Base-by-base conservation (phyloP, 2,113 vertebrate species). In the Heliornis fulica region DNA sequence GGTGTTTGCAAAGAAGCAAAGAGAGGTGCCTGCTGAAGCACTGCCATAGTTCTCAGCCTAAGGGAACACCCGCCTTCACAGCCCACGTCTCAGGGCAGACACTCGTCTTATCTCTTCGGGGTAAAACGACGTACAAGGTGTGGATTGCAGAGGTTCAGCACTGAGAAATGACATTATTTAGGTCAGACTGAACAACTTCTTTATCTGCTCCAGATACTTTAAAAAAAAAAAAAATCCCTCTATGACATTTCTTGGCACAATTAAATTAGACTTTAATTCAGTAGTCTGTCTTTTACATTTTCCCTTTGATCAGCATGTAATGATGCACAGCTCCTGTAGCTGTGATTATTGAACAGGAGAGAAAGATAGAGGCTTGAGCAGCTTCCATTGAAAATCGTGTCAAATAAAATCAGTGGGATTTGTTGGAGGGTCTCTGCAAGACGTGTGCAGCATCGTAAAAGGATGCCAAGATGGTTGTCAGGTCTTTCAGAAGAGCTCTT, bases 181-280 rank as follows among this genome's bases (percentile, higher is more conserved):
- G 94, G 84, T 94, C 87, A 93, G 38, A 34, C 31, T 1, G 72
- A 94, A 74, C 80, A 89, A 89, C 88, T 91, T 56, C 82, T 53
- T 93, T 70, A 78, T 70, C 50, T 63, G 83, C 46, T 95, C 70
- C 68, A 90, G 51, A 81, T 74, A 71, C 83, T 83, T 90, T 2
- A 7, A 60, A 51, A 91, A 48, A 38, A n/a, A 17, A 48, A 68
- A 74, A 89, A 74, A 76, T 19, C 51, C 85, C 72, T 41, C 93
- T 82, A 70, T 90, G 93, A 83, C 89, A 94, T 88, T 85, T 89
- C 54, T 50, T 7, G 71, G 90, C 96, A 80, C 90, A 91, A 94
- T 93, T 95, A 95, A 96, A 95, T 96, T 72, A 96, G 96, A 84
- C 90, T 94, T 89, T 94, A 93, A 96, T 92, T 94, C 89, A 90